These are phyloP conservation scores for Acanthosepion lycidas DNA, from an alignment of 2,888 invertebrate species.

Conservation along the genomic window DNA sequence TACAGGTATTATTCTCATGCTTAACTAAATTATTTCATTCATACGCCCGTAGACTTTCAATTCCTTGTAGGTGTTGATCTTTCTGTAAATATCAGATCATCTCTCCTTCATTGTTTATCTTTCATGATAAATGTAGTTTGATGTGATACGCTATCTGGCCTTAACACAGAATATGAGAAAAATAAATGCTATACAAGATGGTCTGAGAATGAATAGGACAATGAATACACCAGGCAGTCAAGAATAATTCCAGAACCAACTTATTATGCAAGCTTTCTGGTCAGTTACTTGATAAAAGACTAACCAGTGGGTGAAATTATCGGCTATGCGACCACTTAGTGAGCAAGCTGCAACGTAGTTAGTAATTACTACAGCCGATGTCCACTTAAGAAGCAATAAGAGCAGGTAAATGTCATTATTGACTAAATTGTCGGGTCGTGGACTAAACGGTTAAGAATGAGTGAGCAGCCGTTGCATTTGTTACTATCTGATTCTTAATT, in stretches of 20 bases:
- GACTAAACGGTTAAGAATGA: background rate
- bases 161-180: too few species aligned
- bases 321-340: background rate
- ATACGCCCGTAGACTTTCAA: too few species aligned
- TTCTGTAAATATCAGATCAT: too few species aligned
- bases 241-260: background rate
- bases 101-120: too few species aligned
- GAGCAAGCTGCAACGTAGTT: background rate
- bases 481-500: slow-evolving; percentile 25
- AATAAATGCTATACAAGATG: too few species aligned
- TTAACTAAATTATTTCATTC: too few species aligned
- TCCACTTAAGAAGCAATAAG: background rate
- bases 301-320: background rate
- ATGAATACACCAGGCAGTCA: too few species aligned
- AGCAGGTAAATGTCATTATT: background rate
- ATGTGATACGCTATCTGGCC: too few species aligned
- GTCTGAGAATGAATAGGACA: too few species aligned
- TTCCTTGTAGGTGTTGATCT: too few species aligned
- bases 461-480: background rate
- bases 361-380: slow-evolving; percentile 14
- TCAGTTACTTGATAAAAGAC: background rate
- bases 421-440: background rate
- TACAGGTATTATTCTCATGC: too few species aligned
- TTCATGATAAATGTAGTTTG: too few species aligned
- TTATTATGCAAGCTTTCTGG: background rate